phyloP scores from a whole-genome alignment of 2,113 vertebrate genomes.

The Xiphophorus maculatus region DNA sequence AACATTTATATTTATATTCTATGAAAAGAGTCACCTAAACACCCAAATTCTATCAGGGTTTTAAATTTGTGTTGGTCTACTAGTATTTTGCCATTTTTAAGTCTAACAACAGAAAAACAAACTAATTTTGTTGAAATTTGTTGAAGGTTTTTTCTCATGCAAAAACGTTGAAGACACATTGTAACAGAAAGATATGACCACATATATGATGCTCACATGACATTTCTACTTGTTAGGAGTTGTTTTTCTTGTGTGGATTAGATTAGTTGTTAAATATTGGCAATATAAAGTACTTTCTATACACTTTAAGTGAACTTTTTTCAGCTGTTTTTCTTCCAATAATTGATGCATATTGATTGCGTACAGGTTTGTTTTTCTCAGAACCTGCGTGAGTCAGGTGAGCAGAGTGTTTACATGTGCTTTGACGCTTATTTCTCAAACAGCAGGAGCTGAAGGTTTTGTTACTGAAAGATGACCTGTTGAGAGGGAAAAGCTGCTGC shows the following conservation, averaged over 20 bases:
- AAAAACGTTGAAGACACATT: neutral
- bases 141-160: neutral
- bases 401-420: constrained; percentile 14
- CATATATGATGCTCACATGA: neutral
- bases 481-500: constrained; percentile 31
- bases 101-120: neutral
- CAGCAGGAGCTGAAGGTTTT: constrained; percentile 65
- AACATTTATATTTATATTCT: too few relatives aligned
- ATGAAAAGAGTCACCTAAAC: too few relatives aligned
- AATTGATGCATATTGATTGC: neutral
- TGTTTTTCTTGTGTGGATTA: neutral
- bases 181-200: neutral
- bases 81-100: too few relatives aligned
- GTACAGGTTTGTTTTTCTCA: constrained; percentile 18
- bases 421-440: constrained; percentile 65
- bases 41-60: too few relatives aligned
- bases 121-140: neutral
- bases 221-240: neutral
- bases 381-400: constrained; percentile 25
- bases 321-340: constrained; percentile 11
- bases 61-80: too few relatives aligned
- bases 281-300: too few relatives aligned
- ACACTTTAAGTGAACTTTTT: neutral
- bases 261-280: neutral
- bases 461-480: constrained; percentile 39